A percentile compares a stretch with the other conserved stretches of the same genome.
Evolutionary conservation across 2,888 invertebrate species (phyloP).

Genomic region (Strigamia crassipes): DNA sequence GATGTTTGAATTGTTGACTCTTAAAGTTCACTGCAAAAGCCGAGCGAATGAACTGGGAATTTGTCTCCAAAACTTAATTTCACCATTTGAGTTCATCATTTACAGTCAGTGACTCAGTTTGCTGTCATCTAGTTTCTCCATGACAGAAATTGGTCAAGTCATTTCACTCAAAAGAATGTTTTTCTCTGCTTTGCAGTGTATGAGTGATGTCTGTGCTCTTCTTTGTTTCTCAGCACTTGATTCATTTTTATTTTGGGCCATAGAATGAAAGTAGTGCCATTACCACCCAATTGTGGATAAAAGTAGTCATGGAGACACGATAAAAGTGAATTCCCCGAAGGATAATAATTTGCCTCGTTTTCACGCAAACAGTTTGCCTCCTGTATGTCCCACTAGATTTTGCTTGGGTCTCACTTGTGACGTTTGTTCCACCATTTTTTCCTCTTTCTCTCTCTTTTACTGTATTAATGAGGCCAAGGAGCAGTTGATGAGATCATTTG

Average conservation of each 20-base stretch:
- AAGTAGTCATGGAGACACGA: not conserved
- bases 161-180: not conserved
- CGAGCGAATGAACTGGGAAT: too few relatives aligned
- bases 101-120: too few relatives aligned
- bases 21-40: too few relatives aligned
- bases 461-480: slow-evolving; percentile 20
- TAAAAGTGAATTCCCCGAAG: not conserved
- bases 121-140: too few relatives aligned
- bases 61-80: too few relatives aligned
- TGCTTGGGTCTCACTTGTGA: not conserved
- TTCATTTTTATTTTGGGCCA: slow-evolving; percentile 24
- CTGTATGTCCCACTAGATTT: not conserved
- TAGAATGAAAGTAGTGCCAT: slow-evolving; percentile 26
- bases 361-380: slow-evolving; percentile 34
- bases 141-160: not conserved
- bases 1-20: too few relatives aligned
- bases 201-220: not conserved
- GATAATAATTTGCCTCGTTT: slow-evolving; percentile 25
- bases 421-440: not conserved
- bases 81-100: too few relatives aligned
- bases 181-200: not conserved
- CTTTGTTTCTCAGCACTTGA: not conserved
- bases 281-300: slow-evolving; percentile 28
- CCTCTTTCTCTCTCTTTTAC: not conserved
- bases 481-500: slow-evolving; percentile 19